phyloP scores from a whole-genome alignment of 2,888 invertebrate genomes.

The Yponomeuta malinellus region DNA sequence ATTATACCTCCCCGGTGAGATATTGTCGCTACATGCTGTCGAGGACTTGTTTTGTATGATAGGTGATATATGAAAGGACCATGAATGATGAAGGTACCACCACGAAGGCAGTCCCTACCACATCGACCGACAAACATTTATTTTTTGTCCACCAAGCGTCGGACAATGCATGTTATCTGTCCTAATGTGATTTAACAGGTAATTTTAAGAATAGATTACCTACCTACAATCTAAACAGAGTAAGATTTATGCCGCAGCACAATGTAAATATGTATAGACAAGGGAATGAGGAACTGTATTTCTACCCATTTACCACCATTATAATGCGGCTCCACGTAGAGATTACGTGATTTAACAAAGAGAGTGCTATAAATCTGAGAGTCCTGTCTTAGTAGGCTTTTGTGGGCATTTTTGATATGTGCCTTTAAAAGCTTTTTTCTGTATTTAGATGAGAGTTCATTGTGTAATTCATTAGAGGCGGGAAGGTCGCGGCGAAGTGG shows the following conservation, averaged over 20 bases:
- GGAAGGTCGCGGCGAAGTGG: constrained; percentile 58
- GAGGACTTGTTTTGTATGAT: constrained; percentile 18
- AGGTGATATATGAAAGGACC: constrained; percentile 52
- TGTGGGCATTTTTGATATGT: constrained; percentile 76
- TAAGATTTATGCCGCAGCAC: constrained; percentile 59
- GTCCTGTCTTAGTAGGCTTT: constrained; percentile 75
- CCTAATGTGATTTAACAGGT: constrained; percentile 75
- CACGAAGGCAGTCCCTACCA: constrained; percentile 61
- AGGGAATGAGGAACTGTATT: constrained; percentile 74
- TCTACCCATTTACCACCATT: constrained; percentile 74
- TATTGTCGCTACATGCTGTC: constrained; percentile 10
- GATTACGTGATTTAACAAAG: constrained; percentile 76
- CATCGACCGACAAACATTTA: constrained; percentile 59
- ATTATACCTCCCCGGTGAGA: constrained; percentile 7
- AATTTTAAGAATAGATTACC: constrained; percentile 71
- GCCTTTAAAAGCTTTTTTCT: constrained; percentile 77
- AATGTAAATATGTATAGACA: constrained; percentile 68
- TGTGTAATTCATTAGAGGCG: constrained; percentile 74
- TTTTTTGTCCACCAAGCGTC: constrained; percentile 57
- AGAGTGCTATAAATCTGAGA: constrained; percentile 68
- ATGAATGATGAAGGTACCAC: constrained; percentile 60
- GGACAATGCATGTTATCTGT: constrained; percentile 68
- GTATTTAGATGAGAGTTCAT: constrained; percentile 76
- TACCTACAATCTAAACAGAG: constrained; percentile 47
- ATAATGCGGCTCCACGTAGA: constrained; percentile 72